These are phyloP conservation scores for Coilia nasus DNA, from an alignment of 2,797 vertebrate genomes.

Conservation along the genomic window DNA sequence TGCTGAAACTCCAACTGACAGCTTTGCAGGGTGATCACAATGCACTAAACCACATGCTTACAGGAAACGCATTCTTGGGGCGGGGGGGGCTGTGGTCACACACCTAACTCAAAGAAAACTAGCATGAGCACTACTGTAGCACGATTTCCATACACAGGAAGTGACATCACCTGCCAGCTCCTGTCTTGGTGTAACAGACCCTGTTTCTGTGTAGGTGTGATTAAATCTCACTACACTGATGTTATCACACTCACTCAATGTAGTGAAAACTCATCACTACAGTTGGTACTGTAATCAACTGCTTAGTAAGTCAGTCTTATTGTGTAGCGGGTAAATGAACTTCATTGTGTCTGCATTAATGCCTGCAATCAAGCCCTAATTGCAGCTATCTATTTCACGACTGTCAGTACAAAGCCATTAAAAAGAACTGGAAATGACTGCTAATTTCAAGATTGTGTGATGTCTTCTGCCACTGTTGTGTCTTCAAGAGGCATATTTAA, in stretches of 20 bases:
- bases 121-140: too few species aligned
- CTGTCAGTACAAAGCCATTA: background rate
- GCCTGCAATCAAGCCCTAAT: background rate
- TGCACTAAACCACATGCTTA: slow-evolving; percentile 37
- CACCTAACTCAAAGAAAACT: slow-evolving; percentile 12
- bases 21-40: background rate
- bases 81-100: slow-evolving; percentile 36
- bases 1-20: background rate
- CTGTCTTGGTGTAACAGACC: background rate
- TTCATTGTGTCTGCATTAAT: background rate
- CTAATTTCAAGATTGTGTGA: background rate
- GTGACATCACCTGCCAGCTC: slow-evolving; percentile 31
- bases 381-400: background rate
- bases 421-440: background rate
- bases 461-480: too few species aligned
- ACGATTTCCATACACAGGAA: slow-evolving; percentile 39
- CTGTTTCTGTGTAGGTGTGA: background rate
- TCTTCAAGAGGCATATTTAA: too few species aligned
- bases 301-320: background rate
- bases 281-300: background rate
- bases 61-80: slow-evolving; percentile 39
- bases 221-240: too few species aligned
- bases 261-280: too few species aligned
- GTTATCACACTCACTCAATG: too few species aligned
- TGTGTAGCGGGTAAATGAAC: background rate